phyloP scores from a whole-genome alignment of 2,113 vertebrate species.

The Callopanchax toddi region DNA sequence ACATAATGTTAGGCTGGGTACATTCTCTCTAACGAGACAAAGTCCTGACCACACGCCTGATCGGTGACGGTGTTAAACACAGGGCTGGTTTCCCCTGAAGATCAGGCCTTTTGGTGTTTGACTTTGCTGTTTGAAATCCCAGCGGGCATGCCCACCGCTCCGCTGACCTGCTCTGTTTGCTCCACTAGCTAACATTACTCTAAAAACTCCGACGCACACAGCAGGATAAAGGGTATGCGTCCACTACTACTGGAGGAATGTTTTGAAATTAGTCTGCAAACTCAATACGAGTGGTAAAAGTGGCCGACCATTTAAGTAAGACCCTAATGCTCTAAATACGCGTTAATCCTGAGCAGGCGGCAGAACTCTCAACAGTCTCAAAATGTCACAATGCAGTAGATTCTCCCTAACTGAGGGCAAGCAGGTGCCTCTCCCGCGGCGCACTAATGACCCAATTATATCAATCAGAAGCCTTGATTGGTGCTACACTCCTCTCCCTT shows the following conservation, averaged over 20 bases:
- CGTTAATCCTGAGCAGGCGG: slow-evolving; percentile 64
- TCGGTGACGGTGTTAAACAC: background rate
- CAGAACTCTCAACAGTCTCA: slow-evolving; percentile 66
- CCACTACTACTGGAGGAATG: background rate
- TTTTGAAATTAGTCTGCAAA: slow-evolving; percentile 24
- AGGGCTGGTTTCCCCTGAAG: background rate
- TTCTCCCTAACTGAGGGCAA: slow-evolving; percentile 71
- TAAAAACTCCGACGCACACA: background rate
- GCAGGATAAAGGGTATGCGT: background rate
- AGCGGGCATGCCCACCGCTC: background rate
- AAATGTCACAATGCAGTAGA: slow-evolving; percentile 76
- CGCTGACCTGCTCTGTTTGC: slow-evolving; percentile 6
- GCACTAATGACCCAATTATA: slow-evolving; percentile 83
- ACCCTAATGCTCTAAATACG: slow-evolving; percentile 67
- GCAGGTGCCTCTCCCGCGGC: slow-evolving; percentile 79
- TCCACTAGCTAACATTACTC: background rate
- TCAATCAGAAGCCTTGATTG: slow-evolving; percentile 82
- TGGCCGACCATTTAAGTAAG: slow-evolving; percentile 61
- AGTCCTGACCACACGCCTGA: background rate
- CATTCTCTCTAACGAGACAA: background rate
- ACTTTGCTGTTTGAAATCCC: background rate
- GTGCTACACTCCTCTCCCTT: slow-evolving; percentile 65
- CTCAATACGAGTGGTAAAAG: slow-evolving; percentile 32
- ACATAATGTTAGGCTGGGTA: background rate
- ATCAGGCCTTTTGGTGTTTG: background rate